A percentile compares a stretch with the other conserved stretches of the same genome.
These are phyloP conservation scores for Lathamus discolor DNA, from an alignment of 2,113 vertebrate species.

Conservation along the genomic window DNA sequence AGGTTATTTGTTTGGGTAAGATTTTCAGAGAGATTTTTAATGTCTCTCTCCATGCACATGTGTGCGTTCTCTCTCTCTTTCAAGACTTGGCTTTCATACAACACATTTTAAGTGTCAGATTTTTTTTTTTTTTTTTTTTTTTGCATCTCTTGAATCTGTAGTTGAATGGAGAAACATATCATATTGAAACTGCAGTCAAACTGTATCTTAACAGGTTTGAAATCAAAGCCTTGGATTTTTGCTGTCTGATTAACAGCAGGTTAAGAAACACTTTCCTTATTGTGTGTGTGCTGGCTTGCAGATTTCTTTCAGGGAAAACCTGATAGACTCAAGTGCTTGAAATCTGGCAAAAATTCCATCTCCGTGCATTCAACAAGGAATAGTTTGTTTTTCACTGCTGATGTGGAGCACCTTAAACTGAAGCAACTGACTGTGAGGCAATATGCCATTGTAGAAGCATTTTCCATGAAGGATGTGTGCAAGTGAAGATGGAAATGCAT, in stretches of 20 bases:
- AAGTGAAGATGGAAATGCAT: neutral
- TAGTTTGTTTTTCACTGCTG: neutral
- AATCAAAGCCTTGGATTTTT: slow-evolving; percentile 25
- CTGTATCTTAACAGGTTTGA: neutral
- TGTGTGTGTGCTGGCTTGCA: neutral
- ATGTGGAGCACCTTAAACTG: neutral
- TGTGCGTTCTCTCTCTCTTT: neutral
- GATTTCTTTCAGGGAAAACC: neutral
- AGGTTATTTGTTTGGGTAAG: slow-evolving; percentile 3
- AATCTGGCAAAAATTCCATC: neutral
- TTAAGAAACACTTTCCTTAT: slow-evolving; percentile 18
- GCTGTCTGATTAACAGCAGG: slow-evolving; percentile 15
- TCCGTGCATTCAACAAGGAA: neutral
- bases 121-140: neutral
- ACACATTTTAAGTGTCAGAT: neutral
- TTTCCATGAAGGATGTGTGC: neutral
- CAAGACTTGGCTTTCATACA: neutral
- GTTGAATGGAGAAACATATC: neutral
- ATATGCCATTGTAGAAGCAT: neutral
- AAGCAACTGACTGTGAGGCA: neutral
- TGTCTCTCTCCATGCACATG: neutral
- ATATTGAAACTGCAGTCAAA: neutral
- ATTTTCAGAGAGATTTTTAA: neutral
- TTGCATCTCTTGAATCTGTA: neutral
- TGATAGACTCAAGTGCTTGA: neutral